A percentile compares a stretch with the other conserved stretches of the same genome.
Conservation (phyloP, 2,113 vertebrate species). For the Ptyas mucosa region DNA sequence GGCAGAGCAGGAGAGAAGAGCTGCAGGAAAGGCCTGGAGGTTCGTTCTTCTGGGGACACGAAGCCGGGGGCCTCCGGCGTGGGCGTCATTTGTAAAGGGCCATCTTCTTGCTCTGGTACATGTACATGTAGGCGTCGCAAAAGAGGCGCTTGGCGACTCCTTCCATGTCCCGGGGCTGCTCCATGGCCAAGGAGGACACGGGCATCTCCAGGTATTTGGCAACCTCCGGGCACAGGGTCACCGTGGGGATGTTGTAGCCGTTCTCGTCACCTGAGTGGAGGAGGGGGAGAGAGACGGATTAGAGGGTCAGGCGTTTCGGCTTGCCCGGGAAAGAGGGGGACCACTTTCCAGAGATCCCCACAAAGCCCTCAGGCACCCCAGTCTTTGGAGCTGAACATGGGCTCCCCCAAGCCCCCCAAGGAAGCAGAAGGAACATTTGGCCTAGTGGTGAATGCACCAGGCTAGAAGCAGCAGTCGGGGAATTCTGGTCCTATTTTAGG, state of each 20-base stretch:
- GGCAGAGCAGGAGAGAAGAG: not conserved
- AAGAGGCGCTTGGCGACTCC: constrained; percentile 87
- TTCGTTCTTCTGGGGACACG: not conserved
- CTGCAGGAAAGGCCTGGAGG: not conserved
- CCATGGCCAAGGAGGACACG: constrained; percentile 67
- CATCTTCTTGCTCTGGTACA: constrained; percentile 84
- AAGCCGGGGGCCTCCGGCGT: not conserved
- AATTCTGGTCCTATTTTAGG: not conserved
- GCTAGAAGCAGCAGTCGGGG: not conserved
- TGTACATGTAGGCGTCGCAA: constrained; percentile 89
- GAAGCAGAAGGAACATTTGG: not conserved
- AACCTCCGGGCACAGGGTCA: constrained; percentile 79
- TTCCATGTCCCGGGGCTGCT: constrained; percentile 83
- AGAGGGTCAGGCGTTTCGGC: no score
- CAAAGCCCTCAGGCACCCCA: not conserved
- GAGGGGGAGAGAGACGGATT: not conserved
- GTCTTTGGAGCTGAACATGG: not conserved
- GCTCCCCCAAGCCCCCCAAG: not conserved
- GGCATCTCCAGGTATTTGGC: constrained; percentile 77
- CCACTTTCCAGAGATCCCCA: not conserved
- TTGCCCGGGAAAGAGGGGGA: not conserved
- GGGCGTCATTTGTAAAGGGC: constrained; percentile 76
- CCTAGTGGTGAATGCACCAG: not conserved
- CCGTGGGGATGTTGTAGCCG: constrained; percentile 84
- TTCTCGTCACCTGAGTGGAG: constrained; percentile 69